A percentile compares a stretch with the other conserved stretches of the same genome.
Conservation (phyloP, 2,888 invertebrate genomes). For the Chaetogeoica ovagalla region DNA sequence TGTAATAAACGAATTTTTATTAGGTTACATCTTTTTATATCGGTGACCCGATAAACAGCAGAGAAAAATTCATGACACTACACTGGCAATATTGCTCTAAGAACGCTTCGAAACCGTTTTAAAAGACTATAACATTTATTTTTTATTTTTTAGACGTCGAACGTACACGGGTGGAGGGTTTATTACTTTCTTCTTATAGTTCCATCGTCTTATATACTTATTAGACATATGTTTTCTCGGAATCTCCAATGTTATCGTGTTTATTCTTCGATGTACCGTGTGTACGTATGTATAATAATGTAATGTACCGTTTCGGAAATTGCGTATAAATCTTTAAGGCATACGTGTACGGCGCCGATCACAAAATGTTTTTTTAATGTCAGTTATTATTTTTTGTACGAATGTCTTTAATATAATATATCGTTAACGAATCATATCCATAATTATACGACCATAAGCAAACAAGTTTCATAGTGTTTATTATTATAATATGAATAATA, state of each 20-base stretch:
- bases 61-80: not conserved
- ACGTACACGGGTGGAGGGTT: not conserved
- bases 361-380: no score
- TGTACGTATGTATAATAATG: no score
- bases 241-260: not conserved
- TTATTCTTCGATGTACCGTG: not conserved
- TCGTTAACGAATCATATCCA: not conserved
- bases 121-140: no score
- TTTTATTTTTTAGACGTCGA: not conserved
- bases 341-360: no score
- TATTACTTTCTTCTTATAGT: not conserved
- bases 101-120: no score
- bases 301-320: no score
- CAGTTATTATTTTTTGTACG: no score
- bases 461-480: slow-evolving; percentile 14
- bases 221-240: not conserved
- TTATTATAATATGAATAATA: no score
- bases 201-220: not conserved
- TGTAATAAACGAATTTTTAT: not conserved
- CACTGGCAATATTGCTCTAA: no score
- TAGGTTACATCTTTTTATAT: no score
- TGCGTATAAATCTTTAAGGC: no score
- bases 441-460: not conserved
- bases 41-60: not conserved
- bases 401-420: no score